Evolutionary conservation across 35 echinoderm and acorn worm genomes (phyloP), one percentile per base, ranked within the genome.

Genomic region (Ophiothrix spiculata): DNA sequence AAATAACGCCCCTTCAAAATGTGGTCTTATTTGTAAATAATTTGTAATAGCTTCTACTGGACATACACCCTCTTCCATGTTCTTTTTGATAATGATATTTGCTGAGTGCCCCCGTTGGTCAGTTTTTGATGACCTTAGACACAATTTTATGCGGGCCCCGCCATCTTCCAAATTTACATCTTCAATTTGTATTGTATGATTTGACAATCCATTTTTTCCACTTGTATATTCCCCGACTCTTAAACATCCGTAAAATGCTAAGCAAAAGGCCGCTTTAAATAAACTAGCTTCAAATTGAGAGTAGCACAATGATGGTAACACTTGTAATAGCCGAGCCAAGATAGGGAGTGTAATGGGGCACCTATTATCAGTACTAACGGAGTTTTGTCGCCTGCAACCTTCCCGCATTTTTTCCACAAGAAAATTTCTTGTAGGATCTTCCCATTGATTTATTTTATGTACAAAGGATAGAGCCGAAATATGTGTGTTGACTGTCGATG

Each of bases 161-260:
- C 36, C 36, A 25, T 79, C 37, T 37, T 38, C 21, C 36, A 37
- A 1, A 40, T 16, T 38, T 1, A 79, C 31, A 33, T 79, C 77
- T 1, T 40, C 15, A 14, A 79, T 33, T 13, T 16, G 16, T 2
- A 79, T n/a, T 31, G 36, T 15, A 16, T 31, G 77, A 16, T 15
- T 13, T 74, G 64, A 25, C 11, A 23, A 10, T 37, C 36, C 1
- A 16, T 39, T 23, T 37, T 31, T 37, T 38, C 19, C 16, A 38
- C 77, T 31, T 25, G 77, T 79, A 40, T 38, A 79, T 40, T 79
- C 77, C 16, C 77, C 39, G 25, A 79, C 77, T 40, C 77, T 79
- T 14, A 79, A 13, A 17, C 36, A 79, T 0, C 77, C 77, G 19
- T 37, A 79, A 37, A 79, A 37, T 33, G 77, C 77, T 14, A 79